These are phyloP conservation scores for Drosophila rhopaloa DNA, from an alignment of 1,140 invertebrate species.

Conservation along the genomic window DNA sequence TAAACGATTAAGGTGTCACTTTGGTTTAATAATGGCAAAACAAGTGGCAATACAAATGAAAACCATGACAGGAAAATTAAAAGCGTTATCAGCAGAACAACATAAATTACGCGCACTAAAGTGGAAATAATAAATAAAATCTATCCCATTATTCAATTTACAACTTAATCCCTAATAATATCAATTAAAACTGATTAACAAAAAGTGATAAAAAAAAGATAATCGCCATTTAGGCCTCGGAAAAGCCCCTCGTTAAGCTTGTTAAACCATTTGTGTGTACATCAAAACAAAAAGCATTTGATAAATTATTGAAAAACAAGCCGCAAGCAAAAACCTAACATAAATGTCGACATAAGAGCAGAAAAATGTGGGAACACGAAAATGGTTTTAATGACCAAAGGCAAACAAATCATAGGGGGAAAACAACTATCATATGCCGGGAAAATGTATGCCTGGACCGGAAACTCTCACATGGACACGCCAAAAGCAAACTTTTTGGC, in stretches of 20 bases:
- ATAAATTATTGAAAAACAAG: constrained; percentile 59
- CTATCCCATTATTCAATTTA: constrained; percentile 32
- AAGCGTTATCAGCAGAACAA: background rate
- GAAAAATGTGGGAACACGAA: constrained; percentile 50
- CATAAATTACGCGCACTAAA: background rate
- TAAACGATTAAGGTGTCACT: constrained; percentile 3
- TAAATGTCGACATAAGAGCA: constrained; percentile 47
- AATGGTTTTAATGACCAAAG: constrained; percentile 61
- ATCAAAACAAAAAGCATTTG: constrained; percentile 49
- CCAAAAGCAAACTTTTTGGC: constrained; percentile 25
- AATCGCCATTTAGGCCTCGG: constrained; percentile 4
- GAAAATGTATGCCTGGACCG: constrained; percentile 10
- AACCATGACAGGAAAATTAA: constrained; percentile 12
- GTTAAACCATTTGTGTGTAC: constrained; percentile 25
- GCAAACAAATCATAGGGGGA: constrained; percentile 48
- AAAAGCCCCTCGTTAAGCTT: constrained; percentile 17
- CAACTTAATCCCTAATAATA: constrained; percentile 26
- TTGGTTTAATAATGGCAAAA: constrained; percentile 2
- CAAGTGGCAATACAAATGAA: background rate
- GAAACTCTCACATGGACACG: constrained; percentile 17
- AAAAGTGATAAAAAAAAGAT: constrained; percentile 4
- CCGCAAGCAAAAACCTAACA: constrained; percentile 29
- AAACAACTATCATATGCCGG: constrained; percentile 35
- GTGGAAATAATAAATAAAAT: background rate
- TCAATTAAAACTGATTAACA: constrained; percentile 25